Evolutionary conservation across 53 echinoderm and acorn worm species (phyloP), one percentile per base, ranked within the genome.

Genomic region (Astropecten irregularis): DNA sequence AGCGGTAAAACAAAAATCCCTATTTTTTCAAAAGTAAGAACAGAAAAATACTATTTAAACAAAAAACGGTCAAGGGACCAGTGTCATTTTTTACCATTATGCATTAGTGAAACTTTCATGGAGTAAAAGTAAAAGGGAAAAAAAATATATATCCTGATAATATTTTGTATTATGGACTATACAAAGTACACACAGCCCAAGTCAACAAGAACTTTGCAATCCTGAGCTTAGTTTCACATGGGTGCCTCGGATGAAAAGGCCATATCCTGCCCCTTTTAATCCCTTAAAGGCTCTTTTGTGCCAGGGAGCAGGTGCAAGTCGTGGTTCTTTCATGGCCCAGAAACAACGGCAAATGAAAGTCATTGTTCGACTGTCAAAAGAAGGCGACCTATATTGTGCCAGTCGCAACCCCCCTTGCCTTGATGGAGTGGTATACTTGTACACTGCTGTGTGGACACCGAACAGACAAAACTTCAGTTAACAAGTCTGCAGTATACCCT

Each of bases 121-220:
- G n/a, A n/a, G n/a, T n/a, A n/a, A n/a, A n/a, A n/a, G n/a, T n/a
- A n/a, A n/a, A n/a, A n/a, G n/a, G n/a, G n/a, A n/a, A n/a, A n/a
- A n/a, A n/a, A n/a, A n/a, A n/a, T n/a, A n/a, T n/a, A n/a, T n/a
- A n/a, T n/a, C n/a, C n/a, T n/a, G n/a, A n/a, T n/a, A n/a, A n/a
- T n/a, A n/a, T n/a, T n/a, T n/a, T n/a, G n/a, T n/a, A n/a, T n/a
- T n/a, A n/a, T n/a, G n/a, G n/a, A n/a, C n/a, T n/a, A 62, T 31
- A 61, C 79, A 79, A 79, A 79, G 79, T 74, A 40, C 74, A n/a
- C n/a, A 74, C 53, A 32, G 73, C 56, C 74, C 56, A 53, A 73
- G 26, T 37, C 73, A 73, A 38, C 37, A 44, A 27, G 46, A 42
- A 13, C 16, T 60, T 60, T 44, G 79, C 19, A 60, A 44, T 56